These are phyloP conservation scores for Myiopsitta monachus DNA, from an alignment of 2,113 vertebrate genomes.

Conservation along the genomic window DNA sequence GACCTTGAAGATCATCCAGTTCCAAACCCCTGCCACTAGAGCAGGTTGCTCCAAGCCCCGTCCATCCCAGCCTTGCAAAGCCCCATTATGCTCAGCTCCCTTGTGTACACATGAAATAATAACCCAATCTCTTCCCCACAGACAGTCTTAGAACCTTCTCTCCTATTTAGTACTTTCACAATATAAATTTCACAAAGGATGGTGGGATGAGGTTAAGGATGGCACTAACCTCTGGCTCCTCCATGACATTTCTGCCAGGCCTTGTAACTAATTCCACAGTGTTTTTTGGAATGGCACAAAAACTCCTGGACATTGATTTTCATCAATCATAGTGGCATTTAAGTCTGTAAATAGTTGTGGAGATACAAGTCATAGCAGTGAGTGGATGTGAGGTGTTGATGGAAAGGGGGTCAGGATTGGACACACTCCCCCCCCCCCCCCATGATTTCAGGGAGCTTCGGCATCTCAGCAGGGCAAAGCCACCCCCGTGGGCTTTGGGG, in stretches of 20 bases:
- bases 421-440: no score
- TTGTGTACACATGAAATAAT: not conserved
- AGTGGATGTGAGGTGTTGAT: not conserved
- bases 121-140: not conserved
- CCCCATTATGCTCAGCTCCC: not conserved
- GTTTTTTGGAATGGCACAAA: not conserved
- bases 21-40: not conserved
- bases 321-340: not conserved
- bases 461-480: accelerated
- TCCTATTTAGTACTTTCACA: not conserved
- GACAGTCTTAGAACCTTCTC: not conserved
- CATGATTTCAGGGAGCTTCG: not conserved
- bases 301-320: not conserved
- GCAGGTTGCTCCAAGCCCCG: not conserved
- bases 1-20: not conserved
- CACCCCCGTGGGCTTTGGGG: not conserved
- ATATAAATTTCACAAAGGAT: not conserved
- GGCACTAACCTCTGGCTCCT: not conserved
- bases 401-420: not conserved
- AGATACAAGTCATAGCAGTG: accelerated
- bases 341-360: not conserved
- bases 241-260: not conserved
- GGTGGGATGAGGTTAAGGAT: not conserved
- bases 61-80: not conserved
- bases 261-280: not conserved